Percentiles rank a stretch among this genome's conserved stretches.
phyloP scores from a whole-genome alignment of 2,113 vertebrate species.

The Urocolius indicus region DNA sequence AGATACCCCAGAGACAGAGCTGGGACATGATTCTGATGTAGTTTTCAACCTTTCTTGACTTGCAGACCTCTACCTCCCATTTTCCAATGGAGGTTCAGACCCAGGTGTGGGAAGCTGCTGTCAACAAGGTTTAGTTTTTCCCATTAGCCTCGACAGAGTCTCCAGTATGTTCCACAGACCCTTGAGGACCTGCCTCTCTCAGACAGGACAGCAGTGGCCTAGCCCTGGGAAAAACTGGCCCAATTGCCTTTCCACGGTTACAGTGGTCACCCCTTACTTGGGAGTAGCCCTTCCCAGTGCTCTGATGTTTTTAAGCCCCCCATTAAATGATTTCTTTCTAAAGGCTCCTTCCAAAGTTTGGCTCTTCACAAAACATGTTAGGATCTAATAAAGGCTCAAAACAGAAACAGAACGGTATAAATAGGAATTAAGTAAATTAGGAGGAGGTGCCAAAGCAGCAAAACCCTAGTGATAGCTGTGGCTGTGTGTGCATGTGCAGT shows the following conservation, averaged over 20 bases:
- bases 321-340: background rate
- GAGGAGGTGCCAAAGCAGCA: constrained; percentile 53
- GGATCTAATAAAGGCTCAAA: constrained; percentile 15
- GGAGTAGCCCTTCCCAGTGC: background rate
- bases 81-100: background rate
- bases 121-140: background rate
- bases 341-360: background rate
- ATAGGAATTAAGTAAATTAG: constrained; percentile 53
- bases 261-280: background rate
- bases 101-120: background rate
- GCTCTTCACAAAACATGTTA: background rate
- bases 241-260: background rate
- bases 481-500: background rate
- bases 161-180: background rate
- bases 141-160: background rate
- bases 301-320: background rate
- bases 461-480: background rate
- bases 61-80: background rate
- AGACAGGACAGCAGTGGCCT: background rate
- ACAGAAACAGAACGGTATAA: constrained; percentile 34
- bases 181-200: background rate
- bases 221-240: background rate
- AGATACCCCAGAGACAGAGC: background rate
- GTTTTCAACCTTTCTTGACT: background rate
- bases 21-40: background rate